phyloP scores from a whole-genome alignment of 2,888 invertebrate genomes.

The Tetranychus piercei region DNA sequence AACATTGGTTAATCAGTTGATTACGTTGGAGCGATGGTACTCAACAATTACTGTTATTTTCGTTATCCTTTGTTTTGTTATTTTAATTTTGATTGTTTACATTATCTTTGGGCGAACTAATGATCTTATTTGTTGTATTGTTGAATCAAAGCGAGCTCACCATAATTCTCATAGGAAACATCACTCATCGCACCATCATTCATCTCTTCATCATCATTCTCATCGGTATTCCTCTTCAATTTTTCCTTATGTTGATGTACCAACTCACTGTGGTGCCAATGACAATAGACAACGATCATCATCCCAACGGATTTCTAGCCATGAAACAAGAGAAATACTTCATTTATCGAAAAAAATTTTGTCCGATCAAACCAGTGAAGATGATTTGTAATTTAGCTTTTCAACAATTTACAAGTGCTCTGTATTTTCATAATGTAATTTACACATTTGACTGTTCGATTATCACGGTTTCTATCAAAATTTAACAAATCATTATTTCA shows the following conservation, averaged over 20 bases:
- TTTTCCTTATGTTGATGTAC: slow-evolving; percentile 12
- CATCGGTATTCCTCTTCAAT: not conserved
- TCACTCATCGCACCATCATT: slow-evolving; percentile 5
- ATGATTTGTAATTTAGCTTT: slow-evolving; percentile 13
- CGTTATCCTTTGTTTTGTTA: slow-evolving; percentile 14
- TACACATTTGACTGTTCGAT: too few species aligned
- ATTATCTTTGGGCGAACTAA: slow-evolving; percentile 12
- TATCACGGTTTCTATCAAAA: too few species aligned
- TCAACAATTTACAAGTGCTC: not conserved
- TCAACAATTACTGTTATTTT: slow-evolving; percentile 17
- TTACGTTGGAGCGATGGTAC: slow-evolving; percentile 17
- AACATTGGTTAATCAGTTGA: slow-evolving; percentile 15
- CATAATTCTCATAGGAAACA: slow-evolving; percentile 18
- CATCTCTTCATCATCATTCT: slow-evolving; percentile 12
- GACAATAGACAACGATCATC: not conserved
- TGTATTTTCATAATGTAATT: too few species aligned
- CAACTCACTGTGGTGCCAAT: not conserved
- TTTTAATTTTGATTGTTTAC: slow-evolving; percentile 17
- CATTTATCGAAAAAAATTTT: not conserved
- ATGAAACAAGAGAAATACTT: not conserved
- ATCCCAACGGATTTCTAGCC: slow-evolving; percentile 11
- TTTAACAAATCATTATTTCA: too few species aligned
- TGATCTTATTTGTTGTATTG: slow-evolving; percentile 11
- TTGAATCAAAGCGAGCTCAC: slow-evolving; percentile 15
- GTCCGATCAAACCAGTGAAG: slow-evolving; percentile 16